Evolutionary conservation across 2,113 vertebrate species (phyloP).

Genomic region (Xiphorhynchus elegans): DNA sequence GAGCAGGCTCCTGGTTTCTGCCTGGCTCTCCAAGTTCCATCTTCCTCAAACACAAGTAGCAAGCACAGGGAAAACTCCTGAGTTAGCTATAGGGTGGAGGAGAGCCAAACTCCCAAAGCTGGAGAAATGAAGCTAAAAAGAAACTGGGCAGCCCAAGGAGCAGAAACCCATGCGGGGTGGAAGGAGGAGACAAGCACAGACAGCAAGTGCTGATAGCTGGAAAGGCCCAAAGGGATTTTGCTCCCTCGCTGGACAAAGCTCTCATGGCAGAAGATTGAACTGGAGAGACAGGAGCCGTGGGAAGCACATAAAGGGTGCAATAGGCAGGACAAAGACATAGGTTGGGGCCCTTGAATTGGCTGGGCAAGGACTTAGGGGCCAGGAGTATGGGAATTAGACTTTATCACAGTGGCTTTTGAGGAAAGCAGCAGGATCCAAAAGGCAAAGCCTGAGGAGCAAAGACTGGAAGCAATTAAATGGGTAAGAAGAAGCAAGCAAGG

Average conservation of each 20-base stretch:
- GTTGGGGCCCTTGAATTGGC: neutral
- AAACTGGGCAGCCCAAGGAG: neutral
- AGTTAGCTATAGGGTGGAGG: fast-evolving
- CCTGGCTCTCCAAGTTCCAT: neutral
- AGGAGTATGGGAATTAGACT: neutral
- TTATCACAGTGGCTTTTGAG: neutral
- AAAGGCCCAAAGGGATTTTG: neutral
- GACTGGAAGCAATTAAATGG: neutral
- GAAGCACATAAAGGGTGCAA: neutral
- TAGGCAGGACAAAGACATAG: neutral
- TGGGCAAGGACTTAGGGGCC: neutral
- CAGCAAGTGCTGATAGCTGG: neutral
- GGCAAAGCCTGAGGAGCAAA: neutral
- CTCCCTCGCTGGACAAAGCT: neutral
- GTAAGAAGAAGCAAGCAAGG: neutral
- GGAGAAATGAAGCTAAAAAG: neutral
- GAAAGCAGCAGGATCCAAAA: neutral
- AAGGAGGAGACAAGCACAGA: neutral
- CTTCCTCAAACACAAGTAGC: neutral
- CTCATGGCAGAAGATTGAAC: neutral
- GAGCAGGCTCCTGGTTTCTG: neutral
- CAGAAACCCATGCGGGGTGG: neutral
- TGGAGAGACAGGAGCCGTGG: neutral
- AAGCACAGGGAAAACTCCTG: neutral
- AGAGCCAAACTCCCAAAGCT: neutral